Percentiles rank a stretch among this genome's conserved stretches.
phyloP scores from a whole-genome alignment of 1,140 invertebrate genomes.

The Sarcophaga peregrina region DNA sequence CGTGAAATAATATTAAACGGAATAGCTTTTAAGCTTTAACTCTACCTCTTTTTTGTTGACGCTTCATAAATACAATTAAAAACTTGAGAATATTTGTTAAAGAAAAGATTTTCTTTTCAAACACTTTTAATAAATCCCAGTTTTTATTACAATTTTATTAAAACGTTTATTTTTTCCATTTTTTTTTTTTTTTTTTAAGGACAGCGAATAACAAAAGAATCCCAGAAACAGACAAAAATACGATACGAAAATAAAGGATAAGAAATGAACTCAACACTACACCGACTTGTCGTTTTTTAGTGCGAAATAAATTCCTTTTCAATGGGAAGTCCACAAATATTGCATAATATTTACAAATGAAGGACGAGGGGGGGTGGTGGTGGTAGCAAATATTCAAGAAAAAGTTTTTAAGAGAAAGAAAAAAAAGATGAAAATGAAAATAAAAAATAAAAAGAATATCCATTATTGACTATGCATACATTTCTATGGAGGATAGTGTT shows the following conservation, averaged over 20 bases:
- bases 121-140: not conserved
- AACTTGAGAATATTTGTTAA: not conserved
- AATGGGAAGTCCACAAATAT: not conserved
- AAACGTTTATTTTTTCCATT: too few species aligned
- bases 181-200: too few species aligned
- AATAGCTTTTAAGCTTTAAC: not conserved
- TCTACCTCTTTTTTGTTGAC: not conserved
- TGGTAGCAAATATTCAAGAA: not conserved
- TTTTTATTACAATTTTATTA: not conserved
- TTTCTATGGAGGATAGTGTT: not conserved
- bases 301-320: not conserved
- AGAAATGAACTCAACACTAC: slow-evolving; percentile 6
- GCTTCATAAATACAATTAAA: not conserved
- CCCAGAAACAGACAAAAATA: not conserved
- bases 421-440: too few species aligned
- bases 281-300: not conserved
- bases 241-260: not conserved
- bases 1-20: too few species aligned
- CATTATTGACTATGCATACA: not conserved
- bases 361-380: not conserved
- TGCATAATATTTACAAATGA: not conserved
- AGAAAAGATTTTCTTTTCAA: slow-evolving; percentile 20
- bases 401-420: not conserved
- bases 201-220: too few species aligned
- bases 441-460: too few species aligned